Percentiles rank a stretch among this genome's conserved stretches.
These are phyloP conservation scores for Machaerirhynchus nigripectus DNA, from an alignment of 2,113 vertebrate species.

Conservation along the genomic window DNA sequence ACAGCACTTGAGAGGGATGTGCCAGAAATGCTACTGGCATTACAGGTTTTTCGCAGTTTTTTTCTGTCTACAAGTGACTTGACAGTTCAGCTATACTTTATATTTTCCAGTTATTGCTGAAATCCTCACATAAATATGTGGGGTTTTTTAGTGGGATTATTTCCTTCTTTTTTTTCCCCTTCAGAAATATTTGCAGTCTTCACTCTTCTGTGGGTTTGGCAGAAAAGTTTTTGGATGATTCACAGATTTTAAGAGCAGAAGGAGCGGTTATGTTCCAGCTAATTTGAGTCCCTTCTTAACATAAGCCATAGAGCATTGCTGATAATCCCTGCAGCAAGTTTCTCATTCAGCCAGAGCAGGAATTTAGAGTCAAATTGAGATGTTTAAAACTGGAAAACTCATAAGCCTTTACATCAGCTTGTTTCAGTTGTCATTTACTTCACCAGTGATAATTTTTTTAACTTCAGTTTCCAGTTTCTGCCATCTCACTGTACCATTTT, in stretches of 20 bases:
- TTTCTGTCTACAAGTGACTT: not conserved
- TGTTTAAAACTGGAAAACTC: not conserved
- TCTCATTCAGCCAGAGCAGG: not conserved
- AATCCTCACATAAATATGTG: not conserved
- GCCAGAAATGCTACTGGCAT: not conserved
- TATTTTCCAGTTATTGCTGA: not conserved
- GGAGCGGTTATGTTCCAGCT: not conserved
- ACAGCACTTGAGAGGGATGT: not conserved
- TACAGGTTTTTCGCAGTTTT: not conserved
- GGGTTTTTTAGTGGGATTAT: not conserved
- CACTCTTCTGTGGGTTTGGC: slow-evolving; percentile 6
- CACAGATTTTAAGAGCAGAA: slow-evolving; percentile 29
- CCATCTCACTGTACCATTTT: not conserved
- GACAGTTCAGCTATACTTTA: not conserved
- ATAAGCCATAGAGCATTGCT: slow-evolving; percentile 1
- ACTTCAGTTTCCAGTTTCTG: not conserved
- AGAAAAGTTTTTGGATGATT: slow-evolving; percentile 14
- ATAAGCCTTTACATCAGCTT: not conserved
- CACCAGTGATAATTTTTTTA: not conserved
- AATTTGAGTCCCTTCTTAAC: slow-evolving; percentile 29
- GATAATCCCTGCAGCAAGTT: slow-evolving; percentile 1
- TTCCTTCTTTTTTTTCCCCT: not conserved
- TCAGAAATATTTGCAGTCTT: slow-evolving; percentile 5
- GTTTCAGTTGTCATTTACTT: not conserved
- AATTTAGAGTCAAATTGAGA: slow-evolving; percentile 27